phyloP scores from a whole-genome alignment of 1,140 invertebrate species.

The Atta colombica region DNA sequence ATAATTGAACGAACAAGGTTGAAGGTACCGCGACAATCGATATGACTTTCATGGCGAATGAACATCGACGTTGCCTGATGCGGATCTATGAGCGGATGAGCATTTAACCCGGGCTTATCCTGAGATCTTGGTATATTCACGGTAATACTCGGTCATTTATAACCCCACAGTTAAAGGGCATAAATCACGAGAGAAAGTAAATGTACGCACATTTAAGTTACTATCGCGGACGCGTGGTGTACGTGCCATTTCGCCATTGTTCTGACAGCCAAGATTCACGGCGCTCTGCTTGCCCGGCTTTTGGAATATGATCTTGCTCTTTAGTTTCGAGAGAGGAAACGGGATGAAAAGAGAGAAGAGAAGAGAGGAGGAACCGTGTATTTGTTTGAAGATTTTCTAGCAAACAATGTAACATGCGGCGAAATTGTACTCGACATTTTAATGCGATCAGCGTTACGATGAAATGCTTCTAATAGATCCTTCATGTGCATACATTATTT shows the following conservation, averaged over 20 bases:
- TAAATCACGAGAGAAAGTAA: constrained; percentile 64
- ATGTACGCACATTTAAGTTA: constrained; percentile 65
- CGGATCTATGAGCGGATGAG: constrained; percentile 49
- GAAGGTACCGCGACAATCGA: neutral
- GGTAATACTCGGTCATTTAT: constrained; percentile 67
- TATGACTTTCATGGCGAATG: constrained; percentile 6
- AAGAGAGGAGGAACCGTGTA: neutral
- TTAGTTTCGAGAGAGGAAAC: constrained; percentile 10
- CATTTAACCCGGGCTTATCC: constrained; percentile 64
- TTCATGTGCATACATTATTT: constrained; percentile 48
- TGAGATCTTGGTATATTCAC: constrained; percentile 62
- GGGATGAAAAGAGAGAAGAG: neutral
- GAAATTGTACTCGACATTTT: constrained; percentile 55
- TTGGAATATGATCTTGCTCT: constrained; percentile 64
- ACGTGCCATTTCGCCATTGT: constrained; percentile 64
- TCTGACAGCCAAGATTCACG: constrained; percentile 56
- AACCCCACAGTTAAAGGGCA: constrained; percentile 67
- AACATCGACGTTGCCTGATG: constrained; percentile 63
- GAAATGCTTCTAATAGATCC: constrained; percentile 49
- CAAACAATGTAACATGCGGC: constrained; percentile 44
- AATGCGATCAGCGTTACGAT: constrained; percentile 48
- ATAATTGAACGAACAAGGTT: neutral
- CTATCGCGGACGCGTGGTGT: constrained; percentile 57
- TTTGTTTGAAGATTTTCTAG: constrained; percentile 45
- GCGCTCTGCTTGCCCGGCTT: constrained; percentile 45